Percentiles rank a stretch among this genome's conserved stretches.
Evolutionary conservation across 2,888 invertebrate genomes (phyloP).

Genomic region (Rhogogaster chlorosoma): DNA sequence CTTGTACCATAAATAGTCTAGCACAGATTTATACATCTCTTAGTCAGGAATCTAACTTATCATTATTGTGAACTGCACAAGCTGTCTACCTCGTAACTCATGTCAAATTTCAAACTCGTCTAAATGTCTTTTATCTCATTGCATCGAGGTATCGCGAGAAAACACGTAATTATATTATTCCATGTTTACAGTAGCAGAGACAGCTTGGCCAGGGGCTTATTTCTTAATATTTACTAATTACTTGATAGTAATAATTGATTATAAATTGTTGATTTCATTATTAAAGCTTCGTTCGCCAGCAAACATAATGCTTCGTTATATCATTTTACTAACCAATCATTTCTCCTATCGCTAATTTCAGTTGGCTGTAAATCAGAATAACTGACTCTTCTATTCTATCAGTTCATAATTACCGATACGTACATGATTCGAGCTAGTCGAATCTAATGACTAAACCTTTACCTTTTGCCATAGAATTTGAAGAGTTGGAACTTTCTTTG

Average conservation of each 20-base stretch:
- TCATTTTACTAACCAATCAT: slow-evolving; percentile 73
- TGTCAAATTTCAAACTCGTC: not conserved
- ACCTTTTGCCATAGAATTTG: not conserved
- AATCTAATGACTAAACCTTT: not conserved
- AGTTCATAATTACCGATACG: not conserved
- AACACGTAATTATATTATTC: not conserved
- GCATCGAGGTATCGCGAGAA: not conserved
- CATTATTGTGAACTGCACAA: slow-evolving; percentile 48
- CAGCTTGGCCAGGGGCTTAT: slow-evolving; percentile 71
- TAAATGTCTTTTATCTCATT: slow-evolving; percentile 5
- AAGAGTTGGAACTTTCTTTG: not conserved
- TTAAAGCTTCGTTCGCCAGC: slow-evolving; percentile 70
- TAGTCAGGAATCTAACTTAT: not conserved
- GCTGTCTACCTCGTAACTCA: slow-evolving; percentile 33
- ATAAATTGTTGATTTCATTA: slow-evolving; percentile 69
- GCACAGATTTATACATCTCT: not conserved
- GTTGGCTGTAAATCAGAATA: slow-evolving; percentile 33
- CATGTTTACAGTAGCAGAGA: slow-evolving; percentile 52
- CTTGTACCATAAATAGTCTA: slow-evolving; percentile 18
- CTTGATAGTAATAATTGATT: slow-evolving; percentile 60
- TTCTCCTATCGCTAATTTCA: slow-evolving; percentile 60
- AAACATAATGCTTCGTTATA: slow-evolving; percentile 75
- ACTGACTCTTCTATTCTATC: not conserved
- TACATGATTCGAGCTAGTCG: not conserved
- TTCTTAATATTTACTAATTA: slow-evolving; percentile 62